Evolutionary conservation across 2,797 vertebrate genomes (phyloP).

Genomic region (Salarias fasciatus): DNA sequence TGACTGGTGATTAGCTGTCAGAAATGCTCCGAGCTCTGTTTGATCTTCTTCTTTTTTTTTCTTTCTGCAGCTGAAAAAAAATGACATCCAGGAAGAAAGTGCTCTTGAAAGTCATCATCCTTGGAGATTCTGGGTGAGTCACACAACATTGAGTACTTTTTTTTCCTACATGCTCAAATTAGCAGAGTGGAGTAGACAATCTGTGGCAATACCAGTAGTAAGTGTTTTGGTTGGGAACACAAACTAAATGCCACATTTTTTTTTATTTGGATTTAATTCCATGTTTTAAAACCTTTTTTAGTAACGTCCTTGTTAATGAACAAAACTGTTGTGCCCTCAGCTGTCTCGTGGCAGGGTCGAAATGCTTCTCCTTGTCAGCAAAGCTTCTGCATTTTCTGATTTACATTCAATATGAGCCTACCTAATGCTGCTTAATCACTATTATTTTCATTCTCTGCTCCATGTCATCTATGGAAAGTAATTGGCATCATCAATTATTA

Average conservation of each 20-base stretch:
- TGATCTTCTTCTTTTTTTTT: constrained; percentile 3
- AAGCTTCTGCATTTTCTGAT: not conserved
- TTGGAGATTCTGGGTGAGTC: constrained; percentile 95
- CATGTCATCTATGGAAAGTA: too few species aligned
- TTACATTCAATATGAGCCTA: too few species aligned
- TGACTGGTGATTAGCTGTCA: constrained; percentile 9
- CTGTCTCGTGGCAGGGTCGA: constrained; percentile 47
- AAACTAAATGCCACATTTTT: too few species aligned
- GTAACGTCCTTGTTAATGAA: constrained; percentile 30
- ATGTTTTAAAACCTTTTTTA: not conserved
- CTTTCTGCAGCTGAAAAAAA: constrained; percentile 75
- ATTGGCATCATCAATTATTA: too few species aligned
- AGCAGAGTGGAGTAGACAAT: too few species aligned
- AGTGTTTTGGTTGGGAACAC: too few species aligned
- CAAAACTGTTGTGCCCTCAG: constrained; percentile 7
- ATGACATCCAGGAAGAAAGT: constrained; percentile 99
- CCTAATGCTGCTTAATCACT: not conserved
- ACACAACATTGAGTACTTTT: not conserved
- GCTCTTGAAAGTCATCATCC: constrained; percentile 95
- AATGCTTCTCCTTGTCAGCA: not conserved
- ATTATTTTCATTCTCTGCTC: not conserved
- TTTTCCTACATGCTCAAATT: constrained; percentile 10
- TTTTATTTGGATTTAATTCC: too few species aligned
- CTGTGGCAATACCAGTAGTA: too few species aligned
- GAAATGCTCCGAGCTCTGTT: not conserved